Base-by-base conservation (phyloP, 2,797 vertebrate species). In the Rhinophrynus dorsalis region DNA sequence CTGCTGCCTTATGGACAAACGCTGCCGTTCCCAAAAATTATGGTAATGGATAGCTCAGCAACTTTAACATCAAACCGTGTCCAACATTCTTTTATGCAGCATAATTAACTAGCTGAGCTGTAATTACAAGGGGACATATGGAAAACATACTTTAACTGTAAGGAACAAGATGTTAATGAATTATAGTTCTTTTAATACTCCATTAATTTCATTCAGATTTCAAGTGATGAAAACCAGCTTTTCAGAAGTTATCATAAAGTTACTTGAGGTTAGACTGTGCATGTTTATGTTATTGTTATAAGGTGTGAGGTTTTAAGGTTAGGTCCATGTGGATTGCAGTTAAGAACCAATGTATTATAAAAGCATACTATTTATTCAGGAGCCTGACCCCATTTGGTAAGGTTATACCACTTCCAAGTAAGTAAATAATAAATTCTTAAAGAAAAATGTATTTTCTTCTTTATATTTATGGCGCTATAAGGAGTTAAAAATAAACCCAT, bases 61-160 rank as follows among this genome's bases (percentile, higher is more conserved):
- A 33, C 23, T 56, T 56, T 57, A 24, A 40, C 29, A 35, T 67
- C 44, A 67, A 57, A 47, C 64, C 57, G 45, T 55, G 38, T 38
- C 26, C 38, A 51, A 56, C 50, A 56, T 42, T 63, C 55, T 51
- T 59, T 50, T 44, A 26, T 45, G 47, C 55, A 27, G 10, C 37
- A 27, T 67, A 73, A 58, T 73, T 52, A 66, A 66, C 55, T 42
- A 40, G 61, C 37, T 60, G 37, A 30, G 38, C 55, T 66, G 23
- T 54, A 66, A 73, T 73, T 73, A 45, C 35, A 59, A 35, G 12
- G 55, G 37, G 62, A 65, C 81, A 83, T 82, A 79, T 82, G 82
- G 78, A 78, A 70, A 82, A 51, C 81, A 83, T 70, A 80, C 79
- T 80, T 81, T 65, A 69, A 58, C 55, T 73, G 56, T 35, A 73